Percentiles rank a stretch among this genome's conserved stretches.
Conservation (phyloP, 2,113 vertebrate genomes). For the Elephas maximus region DNA sequence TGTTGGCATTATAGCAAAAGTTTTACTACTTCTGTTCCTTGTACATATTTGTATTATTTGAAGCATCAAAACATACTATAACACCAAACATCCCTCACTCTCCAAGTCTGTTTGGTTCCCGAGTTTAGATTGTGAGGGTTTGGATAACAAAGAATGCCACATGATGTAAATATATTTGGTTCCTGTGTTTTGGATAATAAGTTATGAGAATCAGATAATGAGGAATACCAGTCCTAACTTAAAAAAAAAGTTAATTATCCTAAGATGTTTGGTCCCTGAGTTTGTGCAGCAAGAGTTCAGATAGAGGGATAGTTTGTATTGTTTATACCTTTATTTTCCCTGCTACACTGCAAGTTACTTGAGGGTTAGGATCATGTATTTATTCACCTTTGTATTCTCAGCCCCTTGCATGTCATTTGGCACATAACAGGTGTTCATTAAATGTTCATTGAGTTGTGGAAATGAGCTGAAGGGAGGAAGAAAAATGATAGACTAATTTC, state of each 20-base stretch:
- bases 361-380: background rate
- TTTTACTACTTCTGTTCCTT: background rate
- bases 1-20: background rate
- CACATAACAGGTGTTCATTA: background rate
- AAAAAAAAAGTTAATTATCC: background rate
- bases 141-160: background rate
- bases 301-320: background rate
- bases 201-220: background rate
- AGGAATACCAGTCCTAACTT: background rate
- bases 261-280: background rate
- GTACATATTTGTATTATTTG: background rate
- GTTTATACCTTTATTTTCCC: background rate
- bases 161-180: background rate
- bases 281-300: background rate
- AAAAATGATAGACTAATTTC: background rate
- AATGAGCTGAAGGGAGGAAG: background rate
- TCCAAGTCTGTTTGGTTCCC: constrained; percentile 5
- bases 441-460: background rate
- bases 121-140: background rate
- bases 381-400: background rate
- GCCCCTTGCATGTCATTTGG: background rate
- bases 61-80: constrained; percentile 16
- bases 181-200: background rate
- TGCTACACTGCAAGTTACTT: background rate
- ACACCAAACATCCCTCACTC: background rate